Evolutionary conservation across 1,140 invertebrate species (phyloP), one percentile per base, ranked within the genome.

Genomic region (Macrobrachium nipponense): DNA sequence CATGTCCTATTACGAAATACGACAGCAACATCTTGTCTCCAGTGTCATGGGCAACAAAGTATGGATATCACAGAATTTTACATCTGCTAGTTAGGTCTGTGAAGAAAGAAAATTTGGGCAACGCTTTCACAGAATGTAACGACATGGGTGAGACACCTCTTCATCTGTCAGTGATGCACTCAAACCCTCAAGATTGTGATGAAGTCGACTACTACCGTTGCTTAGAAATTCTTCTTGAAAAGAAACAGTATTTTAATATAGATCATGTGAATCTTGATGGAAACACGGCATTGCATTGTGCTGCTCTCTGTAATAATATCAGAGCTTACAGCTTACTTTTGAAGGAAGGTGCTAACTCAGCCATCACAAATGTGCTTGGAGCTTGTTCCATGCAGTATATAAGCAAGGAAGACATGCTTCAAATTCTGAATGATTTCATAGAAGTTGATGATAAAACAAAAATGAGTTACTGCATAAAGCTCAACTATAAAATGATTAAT

Each of bases 251-350:
- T 43, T 89, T 92, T 15, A 91, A 95, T 90, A 91, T 96, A 0
- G 96, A 96, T 90, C 92, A 92, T 86, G 89, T 90, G 11, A 95
- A 96, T 90, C 91, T 92, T 0, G 95, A 94, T 88, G 94, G 94
- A 15, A 96, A 96, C 88, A 95, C 95, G 15, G 93, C 95, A 0
- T 91, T 97, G 14, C 96, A 97, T 91, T 97, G 96, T 90, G 96
- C 96, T 0, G 94, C 94, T 80, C 89, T 87, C 7, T 86, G 85
- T 68, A 15, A 93, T 94, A 89, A 94, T 94, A 87, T 84, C 60
- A 80, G 72, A 61, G 85, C 84, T 82, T 92, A 94, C 6, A 90
- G 93, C 61, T 90, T 93, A 43, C 90, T 96, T n/a, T 90, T 96
- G 3, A 90, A 93, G 51, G 92, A 93, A 80, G 95, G 95, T 23